These are phyloP conservation scores for Epizoanthus fatuus DNA, from an alignment of 92 coral and sea anemone species.

Conservation along the genomic window DNA sequence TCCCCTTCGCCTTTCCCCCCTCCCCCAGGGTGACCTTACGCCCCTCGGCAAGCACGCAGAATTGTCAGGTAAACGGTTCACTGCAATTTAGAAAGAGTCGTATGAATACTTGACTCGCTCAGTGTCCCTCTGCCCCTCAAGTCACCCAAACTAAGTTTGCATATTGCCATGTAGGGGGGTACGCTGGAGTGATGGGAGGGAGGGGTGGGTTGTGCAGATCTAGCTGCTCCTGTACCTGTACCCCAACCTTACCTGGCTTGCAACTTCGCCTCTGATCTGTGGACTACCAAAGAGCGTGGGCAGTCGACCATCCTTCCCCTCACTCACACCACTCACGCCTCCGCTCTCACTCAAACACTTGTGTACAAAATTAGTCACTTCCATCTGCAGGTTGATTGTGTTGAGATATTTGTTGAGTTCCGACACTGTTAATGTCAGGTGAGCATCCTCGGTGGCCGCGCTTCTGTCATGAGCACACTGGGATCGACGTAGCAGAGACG, in stretches of 20 bases:
- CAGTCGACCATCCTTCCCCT: conserved; percentile 60
- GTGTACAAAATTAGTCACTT: conserved; percentile 91
- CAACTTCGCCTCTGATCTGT: conserved; percentile 84
- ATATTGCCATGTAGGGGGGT: neutral
- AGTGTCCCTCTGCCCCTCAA: neutral
- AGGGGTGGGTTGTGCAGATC: too few relatives aligned
- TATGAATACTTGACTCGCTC: too few relatives aligned
- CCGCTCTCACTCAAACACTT: conserved; percentile 81
- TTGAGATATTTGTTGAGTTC: conserved; percentile 90
- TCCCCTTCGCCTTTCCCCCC: too few relatives aligned
- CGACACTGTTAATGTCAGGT: conserved; percentile 82
- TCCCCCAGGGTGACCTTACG: too few relatives aligned
- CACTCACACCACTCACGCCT: conserved; percentile 59
- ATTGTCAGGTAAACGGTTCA: too few relatives aligned
- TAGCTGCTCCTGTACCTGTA: neutral
- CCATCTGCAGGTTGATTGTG: conserved; percentile 91
- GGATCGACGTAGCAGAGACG: conserved; percentile 83
- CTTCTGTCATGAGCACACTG: conserved; percentile 54
- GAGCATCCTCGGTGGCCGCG: conserved; percentile 72
- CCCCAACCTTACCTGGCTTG: conserved; percentile 78
- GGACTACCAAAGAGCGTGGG: conserved; percentile 97
- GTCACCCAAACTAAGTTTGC: neutral
- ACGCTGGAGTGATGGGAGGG: too few relatives aligned
- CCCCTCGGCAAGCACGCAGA: too few relatives aligned
- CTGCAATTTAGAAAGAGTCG: too few relatives aligned